Conservation (phyloP, 2,888 invertebrate species). For the Papilio elwesi region DNA sequence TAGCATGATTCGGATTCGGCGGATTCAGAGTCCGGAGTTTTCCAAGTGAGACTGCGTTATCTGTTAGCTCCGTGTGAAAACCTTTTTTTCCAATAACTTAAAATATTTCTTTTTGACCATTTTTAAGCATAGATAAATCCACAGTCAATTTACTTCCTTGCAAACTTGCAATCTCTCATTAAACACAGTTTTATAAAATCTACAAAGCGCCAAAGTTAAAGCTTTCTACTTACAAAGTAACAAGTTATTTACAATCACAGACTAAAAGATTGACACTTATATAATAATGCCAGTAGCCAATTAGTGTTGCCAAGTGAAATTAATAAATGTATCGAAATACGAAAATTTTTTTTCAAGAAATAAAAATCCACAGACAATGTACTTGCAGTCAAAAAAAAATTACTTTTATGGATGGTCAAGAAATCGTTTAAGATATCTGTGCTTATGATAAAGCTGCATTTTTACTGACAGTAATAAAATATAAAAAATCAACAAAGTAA, state of each 20-base stretch:
- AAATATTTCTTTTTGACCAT: not conserved
- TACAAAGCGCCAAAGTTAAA: slow-evolving; percentile 44
- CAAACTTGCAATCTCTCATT: slow-evolving; percentile 1
- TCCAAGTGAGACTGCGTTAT: too few species aligned
- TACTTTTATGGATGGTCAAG: not conserved
- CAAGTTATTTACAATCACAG: slow-evolving; percentile 55
- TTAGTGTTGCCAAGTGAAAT: slow-evolving; percentile 14
- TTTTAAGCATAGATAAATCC: not conserved
- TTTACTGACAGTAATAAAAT: slow-evolving; percentile 5
- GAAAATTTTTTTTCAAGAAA: not conserved
- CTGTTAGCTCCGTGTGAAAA: not conserved
- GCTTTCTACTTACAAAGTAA: slow-evolving; percentile 37
- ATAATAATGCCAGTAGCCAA: not conserved
- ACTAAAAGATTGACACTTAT: slow-evolving; percentile 42
- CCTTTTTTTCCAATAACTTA: not conserved
- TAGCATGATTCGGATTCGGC: too few species aligned
- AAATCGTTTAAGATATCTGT: not conserved
- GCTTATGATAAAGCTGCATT: slow-evolving; percentile 14
- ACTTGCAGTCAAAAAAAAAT: not conserved
- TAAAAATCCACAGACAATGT: not conserved
- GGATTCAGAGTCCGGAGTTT: too few species aligned
- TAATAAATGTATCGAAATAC: not conserved
- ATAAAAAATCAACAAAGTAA: slow-evolving; percentile 17
- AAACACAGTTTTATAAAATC: slow-evolving; percentile 20
- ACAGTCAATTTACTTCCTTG: not conserved